Base-by-base conservation (phyloP, 1,140 invertebrate species). In the Rhopalosiphum maidis region DNA sequence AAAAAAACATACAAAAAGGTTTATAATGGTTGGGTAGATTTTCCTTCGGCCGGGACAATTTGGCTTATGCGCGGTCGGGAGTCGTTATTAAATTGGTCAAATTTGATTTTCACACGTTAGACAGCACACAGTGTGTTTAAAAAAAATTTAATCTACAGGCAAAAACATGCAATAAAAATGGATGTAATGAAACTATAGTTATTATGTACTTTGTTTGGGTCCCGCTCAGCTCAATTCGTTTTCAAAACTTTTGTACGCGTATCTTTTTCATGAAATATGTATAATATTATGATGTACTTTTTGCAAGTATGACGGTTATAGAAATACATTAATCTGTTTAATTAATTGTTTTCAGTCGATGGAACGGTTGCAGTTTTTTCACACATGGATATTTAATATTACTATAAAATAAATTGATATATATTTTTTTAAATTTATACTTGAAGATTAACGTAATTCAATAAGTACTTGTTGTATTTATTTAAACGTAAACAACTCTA, bases 31-130 rank as follows among this genome's bases (percentile, higher is more conserved):
- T 41, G 35, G n/a, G n/a, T 6, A 30, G n/a, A 46, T 68, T 68
- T 91, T 91, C 22, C 25, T 60, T 77, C 46, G 46, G 30, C 25
- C 18, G n/a, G 35, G 54, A 37, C 6, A 89, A 55, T 89, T 90
- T n/a, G 54, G n/a, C 25, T 37, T 51, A 51, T 51, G 48, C 88
- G 15, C 37, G 35, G 87, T 55, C 86, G 86, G 43, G 85, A 87
- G 43, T 87, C 48, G 88, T 46, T 54, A 41, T 22, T 25, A 92
- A 92, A 92, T 92, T 92, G 90, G 90, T 92, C 46, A 92, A 92
- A 92, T 92, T 92, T 92, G 37, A 92, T 83, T 92, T 51, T 48
- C n/a, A 37, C 90, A 92, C 90, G 90, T 92, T n/a, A 83, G 25
- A 18, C 15, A 1, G 25, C 90, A 2, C 30, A 60, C 37, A 8